Conservation (phyloP, 1,140 invertebrate species). For the Pseudomyrmex sp. region DNA sequence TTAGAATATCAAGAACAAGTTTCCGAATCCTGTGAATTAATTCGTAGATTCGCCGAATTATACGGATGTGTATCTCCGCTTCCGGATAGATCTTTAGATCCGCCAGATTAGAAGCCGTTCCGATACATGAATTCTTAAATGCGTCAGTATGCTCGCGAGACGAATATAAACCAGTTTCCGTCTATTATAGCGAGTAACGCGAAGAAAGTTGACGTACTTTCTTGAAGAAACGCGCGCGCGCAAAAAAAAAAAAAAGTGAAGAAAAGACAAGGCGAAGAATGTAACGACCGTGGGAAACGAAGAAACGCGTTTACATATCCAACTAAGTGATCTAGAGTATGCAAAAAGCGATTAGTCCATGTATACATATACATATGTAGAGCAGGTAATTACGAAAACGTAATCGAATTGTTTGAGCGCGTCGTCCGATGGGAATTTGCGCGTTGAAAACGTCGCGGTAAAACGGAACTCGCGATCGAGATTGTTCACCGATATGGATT, state of each 20-base stretch:
- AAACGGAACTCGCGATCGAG: constrained; percentile 59
- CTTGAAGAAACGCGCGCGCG: constrained; percentile 2
- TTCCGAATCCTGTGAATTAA: constrained; percentile 9
- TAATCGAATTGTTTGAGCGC: constrained; percentile 54
- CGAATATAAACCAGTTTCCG: constrained; percentile 8
- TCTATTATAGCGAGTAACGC: background rate
- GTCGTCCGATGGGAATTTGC: background rate
- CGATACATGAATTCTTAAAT: constrained; percentile 2
- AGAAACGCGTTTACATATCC: constrained; percentile 62
- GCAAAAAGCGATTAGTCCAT: constrained; percentile 43
- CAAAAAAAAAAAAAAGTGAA: constrained; percentile 19
- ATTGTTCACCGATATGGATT: constrained; percentile 58
- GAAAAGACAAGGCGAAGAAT: background rate
- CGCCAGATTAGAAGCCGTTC: constrained; percentile 5
- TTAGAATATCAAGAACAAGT: background rate
- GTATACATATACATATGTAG: constrained; percentile 7
- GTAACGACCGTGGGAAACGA: constrained; percentile 50
- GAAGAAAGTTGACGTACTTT: constrained; percentile 20
- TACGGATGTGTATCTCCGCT: constrained; percentile 30
- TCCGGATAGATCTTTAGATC: constrained; percentile 46
- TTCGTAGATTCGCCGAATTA: constrained; percentile 1
- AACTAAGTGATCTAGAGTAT: constrained; percentile 31
- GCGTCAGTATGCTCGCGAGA: background rate
- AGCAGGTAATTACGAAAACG: constrained; percentile 14
- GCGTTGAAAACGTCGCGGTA: background rate